A percentile compares a stretch with the other conserved stretches of the same genome.
phyloP scores from a whole-genome alignment of 2,888 invertebrate species.

The Apodemia zela region DNA sequence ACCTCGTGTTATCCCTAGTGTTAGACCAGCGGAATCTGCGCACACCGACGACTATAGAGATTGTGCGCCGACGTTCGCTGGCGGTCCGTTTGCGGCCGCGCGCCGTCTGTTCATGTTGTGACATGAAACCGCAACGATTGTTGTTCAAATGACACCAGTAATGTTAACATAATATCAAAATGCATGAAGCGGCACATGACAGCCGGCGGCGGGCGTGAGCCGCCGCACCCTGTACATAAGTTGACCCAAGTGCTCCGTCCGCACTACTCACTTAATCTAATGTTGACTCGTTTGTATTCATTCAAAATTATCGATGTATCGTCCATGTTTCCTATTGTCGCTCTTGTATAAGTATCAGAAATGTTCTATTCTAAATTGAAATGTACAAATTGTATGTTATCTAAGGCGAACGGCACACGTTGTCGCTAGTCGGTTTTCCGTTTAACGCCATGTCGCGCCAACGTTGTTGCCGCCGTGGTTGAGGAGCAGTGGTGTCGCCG shows the following conservation, averaged over 20 bases:
- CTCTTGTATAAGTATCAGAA: constrained; percentile 23
- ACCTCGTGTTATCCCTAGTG: neutral
- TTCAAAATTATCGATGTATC: constrained; percentile 33
- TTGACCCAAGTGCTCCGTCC: constrained; percentile 35
- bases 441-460: neutral
- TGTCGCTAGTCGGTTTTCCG: neutral
- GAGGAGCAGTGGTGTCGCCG: neutral
- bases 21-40: neutral
- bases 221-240: constrained; percentile 20
- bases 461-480: neutral
- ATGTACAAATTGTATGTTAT: constrained; percentile 40
- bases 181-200: neutral
- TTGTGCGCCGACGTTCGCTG: neutral
- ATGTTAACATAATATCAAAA: neutral
- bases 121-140: too few relatives aligned
- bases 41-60: neutral
- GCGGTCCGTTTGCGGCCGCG: neutral
- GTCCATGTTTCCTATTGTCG: constrained; percentile 26
- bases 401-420: constrained; percentile 26
- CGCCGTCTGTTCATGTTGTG: neutral
- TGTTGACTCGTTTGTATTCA: constrained; percentile 47
- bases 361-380: constrained; percentile 29
- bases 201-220: constrained; percentile 10
- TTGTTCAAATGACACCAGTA: too few relatives aligned
- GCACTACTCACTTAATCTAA: constrained; percentile 34